These are phyloP conservation scores for Hartigia nigra DNA, from an alignment of 2,888 invertebrate species.

Conservation along the genomic window DNA sequence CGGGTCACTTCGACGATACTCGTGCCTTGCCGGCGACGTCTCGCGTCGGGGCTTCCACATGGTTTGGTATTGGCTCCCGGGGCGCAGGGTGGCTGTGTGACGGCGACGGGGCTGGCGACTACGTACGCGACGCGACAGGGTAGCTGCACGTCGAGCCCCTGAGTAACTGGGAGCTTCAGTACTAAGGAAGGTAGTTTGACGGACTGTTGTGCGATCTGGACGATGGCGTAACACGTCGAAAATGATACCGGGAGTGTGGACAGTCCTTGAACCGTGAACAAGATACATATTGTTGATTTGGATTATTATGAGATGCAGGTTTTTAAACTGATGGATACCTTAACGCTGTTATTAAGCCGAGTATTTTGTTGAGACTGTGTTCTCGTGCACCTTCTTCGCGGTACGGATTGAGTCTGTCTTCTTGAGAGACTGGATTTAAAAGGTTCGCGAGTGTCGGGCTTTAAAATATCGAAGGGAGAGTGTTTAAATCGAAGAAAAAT, in stretches of 20 bases:
- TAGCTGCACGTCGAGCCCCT: slow-evolving; percentile 53
- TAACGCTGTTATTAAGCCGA: background rate
- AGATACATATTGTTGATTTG: slow-evolving; percentile 28
- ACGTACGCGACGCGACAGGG: slow-evolving; percentile 39
- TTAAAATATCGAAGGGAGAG: background rate
- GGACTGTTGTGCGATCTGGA: slow-evolving; percentile 51
- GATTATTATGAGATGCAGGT: slow-evolving; percentile 11
- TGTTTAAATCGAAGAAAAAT: background rate
- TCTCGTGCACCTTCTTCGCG: background rate
- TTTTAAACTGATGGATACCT: background rate
- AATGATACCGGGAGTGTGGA: slow-evolving; percentile 40
- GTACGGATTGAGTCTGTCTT: background rate
- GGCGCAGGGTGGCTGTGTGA: slow-evolving; percentile 59
- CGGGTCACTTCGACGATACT: slow-evolving; percentile 51
- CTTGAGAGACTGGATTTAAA: background rate
- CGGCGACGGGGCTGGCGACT: slow-evolving; percentile 51
- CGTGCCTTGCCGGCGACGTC: slow-evolving; percentile 59
- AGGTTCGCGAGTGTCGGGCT: background rate
- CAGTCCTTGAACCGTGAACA: slow-evolving; percentile 62
- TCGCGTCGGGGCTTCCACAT: slow-evolving; percentile 62
- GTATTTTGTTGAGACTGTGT: background rate
- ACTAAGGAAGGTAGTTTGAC: slow-evolving; percentile 63
- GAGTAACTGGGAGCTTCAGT: slow-evolving; percentile 60
- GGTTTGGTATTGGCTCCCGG: slow-evolving; percentile 66
- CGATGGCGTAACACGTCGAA: background rate